Base-by-base conservation (phyloP, 2,113 vertebrate species). In the Vulpes ferrilata region DNA sequence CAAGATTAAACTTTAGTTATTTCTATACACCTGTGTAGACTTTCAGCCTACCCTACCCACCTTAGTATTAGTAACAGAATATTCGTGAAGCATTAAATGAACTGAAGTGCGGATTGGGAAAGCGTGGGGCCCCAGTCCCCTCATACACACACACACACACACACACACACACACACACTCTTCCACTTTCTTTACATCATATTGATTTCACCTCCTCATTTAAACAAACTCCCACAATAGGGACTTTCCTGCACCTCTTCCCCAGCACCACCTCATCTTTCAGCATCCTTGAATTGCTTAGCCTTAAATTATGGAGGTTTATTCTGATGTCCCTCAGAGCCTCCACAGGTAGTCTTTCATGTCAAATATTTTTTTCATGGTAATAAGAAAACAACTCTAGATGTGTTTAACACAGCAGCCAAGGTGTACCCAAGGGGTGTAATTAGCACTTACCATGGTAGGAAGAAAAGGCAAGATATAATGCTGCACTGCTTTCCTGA, bases 331-430 rank as follows among this genome's bases (percentile, higher is more conserved):
- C 90, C 97, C 94, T 93, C 20, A 22, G 78, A 55, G 81, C 76
- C 93, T 95, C 90, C 69, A 73, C 91, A 48, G 76, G 88, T 91
- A 84, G 67, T 88, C 94, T 95, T 96, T 96, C 78, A 60, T 65
- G 90, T 96, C 96, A 94, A 81, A 53, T 83, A 6, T 95, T 90
- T 96, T 96, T 96, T 98, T 97, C 84, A 53, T 64, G 55, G 90
- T 82, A 92, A 95, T 96, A 97, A 95, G 96, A 96, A 98, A 97
- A 97, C 97, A 98, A 95, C 96, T 79, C 90, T 94, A 32, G 85
- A 88, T 97, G 87, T 95, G 95, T 97, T 96, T 94, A 97, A 97
- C 88, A 82, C 90, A 74, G 95, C 88, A 93, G 93, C 97, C 94
- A 97, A 94, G 88, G 78, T 91, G 88, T 35, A 92, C 98, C 95